Evolutionary conservation across 2,113 vertebrate genomes (phyloP).

Genomic region (Acinonyx jubatus): DNA sequence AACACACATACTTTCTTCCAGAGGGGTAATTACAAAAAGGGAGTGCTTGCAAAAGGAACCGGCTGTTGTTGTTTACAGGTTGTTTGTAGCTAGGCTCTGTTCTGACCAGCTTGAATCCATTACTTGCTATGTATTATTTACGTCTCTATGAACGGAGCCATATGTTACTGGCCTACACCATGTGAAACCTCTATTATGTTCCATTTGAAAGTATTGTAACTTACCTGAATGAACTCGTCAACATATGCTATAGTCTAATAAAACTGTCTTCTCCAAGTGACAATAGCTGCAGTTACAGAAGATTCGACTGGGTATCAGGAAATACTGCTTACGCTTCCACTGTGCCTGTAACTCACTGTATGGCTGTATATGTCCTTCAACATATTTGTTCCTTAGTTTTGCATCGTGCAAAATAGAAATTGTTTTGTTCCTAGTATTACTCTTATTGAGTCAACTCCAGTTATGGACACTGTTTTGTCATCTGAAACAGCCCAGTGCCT

Average conservation of each 20-base stretch:
- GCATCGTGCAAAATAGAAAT: not conserved
- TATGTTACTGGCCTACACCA: conserved; percentile 41
- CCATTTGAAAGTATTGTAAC: conserved; percentile 39
- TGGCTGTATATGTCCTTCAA: not conserved
- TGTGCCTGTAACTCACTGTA: not conserved
- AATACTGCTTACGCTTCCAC: not conserved
- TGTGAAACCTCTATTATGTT: conserved; percentile 47
- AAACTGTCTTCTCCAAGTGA: conserved; percentile 34
- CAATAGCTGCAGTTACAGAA: not conserved
- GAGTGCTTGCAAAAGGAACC: conserved; percentile 47
- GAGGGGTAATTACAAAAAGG: conserved; percentile 57
- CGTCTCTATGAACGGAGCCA: conserved; percentile 57
- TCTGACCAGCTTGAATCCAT: conserved; percentile 57
- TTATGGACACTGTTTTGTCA: not conserved
- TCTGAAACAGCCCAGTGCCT: not conserved
- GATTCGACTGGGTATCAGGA: not conserved
- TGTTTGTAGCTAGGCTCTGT: conserved; percentile 36
- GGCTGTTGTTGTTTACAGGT: conserved; percentile 6
- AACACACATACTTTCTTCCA: not conserved
- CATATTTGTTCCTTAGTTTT: not conserved
- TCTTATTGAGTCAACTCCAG: not conserved
- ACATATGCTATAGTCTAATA: conserved; percentile 20
- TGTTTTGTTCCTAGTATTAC: not conserved
- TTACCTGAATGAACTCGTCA: conserved; percentile 18
- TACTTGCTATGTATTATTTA: conserved; percentile 60